These are phyloP conservation scores for Chlorospingus flavigularis DNA, from an alignment of 2,797 vertebrate species.

Conservation along the genomic window DNA sequence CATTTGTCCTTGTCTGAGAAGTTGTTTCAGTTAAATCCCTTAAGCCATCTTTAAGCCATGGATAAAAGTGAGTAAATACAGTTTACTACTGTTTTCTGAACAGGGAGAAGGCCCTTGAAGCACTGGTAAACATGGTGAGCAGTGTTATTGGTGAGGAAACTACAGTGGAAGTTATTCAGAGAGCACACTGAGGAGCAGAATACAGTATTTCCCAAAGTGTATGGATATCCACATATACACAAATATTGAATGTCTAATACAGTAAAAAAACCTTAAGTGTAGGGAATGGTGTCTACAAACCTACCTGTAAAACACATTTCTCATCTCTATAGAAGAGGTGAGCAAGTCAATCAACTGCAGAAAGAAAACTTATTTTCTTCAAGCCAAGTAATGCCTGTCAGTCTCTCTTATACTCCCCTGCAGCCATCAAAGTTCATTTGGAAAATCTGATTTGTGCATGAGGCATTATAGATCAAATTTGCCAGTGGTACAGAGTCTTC, in stretches of 20 bases:
- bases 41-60: neutral
- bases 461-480: conserved; percentile 56
- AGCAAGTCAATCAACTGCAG: conserved; percentile 8
- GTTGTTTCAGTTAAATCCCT: neutral
- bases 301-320: neutral
- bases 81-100: neutral
- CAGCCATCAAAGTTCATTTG: conserved; percentile 38
- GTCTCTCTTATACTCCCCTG: neutral
- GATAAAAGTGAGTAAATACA: neutral
- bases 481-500: conserved; percentile 1
- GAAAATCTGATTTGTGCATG: conserved; percentile 44
- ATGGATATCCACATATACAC: neutral
- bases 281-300: neutral
- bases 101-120: neutral
- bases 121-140: neutral
- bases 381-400: conserved; percentile 5
- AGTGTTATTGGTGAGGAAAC: neutral
- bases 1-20: neutral
- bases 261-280: neutral
- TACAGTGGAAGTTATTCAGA: neutral
- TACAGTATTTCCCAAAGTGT: neutral
- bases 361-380: conserved; percentile 33
- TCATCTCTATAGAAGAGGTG: neutral
- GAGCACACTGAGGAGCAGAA: neutral
- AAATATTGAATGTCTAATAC: neutral